phyloP scores from a whole-genome alignment of 1,140 invertebrate genomes.

The Drosophila fuyamai region DNA sequence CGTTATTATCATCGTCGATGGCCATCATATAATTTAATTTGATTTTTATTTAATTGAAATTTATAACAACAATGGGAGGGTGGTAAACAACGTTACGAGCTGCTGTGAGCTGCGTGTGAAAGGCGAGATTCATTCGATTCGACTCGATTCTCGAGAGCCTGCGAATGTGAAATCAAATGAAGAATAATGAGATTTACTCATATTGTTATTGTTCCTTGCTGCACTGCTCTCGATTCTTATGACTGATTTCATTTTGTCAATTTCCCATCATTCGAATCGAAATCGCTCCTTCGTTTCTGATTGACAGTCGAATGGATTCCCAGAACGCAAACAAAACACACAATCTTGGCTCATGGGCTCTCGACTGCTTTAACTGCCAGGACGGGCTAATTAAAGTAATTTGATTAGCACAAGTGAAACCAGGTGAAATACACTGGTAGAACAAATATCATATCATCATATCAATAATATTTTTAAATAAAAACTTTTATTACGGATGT shows the following conservation, averaged over 20 bases:
- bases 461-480: background rate
- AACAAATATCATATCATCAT: background rate
- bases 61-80: slow-evolving; percentile 70
- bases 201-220: slow-evolving; percentile 50
- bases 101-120: slow-evolving; percentile 35
- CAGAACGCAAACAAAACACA: slow-evolving; percentile 16
- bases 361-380: slow-evolving; percentile 15
- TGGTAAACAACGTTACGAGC: slow-evolving; percentile 44
- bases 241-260: slow-evolving; percentile 59
- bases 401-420: slow-evolving; percentile 48
- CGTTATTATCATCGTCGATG: slow-evolving; percentile 45
- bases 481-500: no score
- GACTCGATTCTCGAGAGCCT: slow-evolving; percentile 35
- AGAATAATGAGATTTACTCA: slow-evolving; percentile 75
- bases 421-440: slow-evolving; percentile 19
- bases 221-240: slow-evolving; percentile 39
- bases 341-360: background rate
- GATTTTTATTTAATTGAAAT: slow-evolving; percentile 79
- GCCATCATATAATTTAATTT: slow-evolving; percentile 73
- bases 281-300: slow-evolving; percentile 28
- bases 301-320: slow-evolving; percentile 44
- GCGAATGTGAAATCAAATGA: slow-evolving; percentile 73
- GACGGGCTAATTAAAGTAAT: slow-evolving; percentile 55
- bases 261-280: slow-evolving; percentile 49
- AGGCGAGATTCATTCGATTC: slow-evolving; percentile 48